A percentile compares a stretch with the other conserved stretches of the same genome.
Evolutionary conservation across 1,140 invertebrate species (phyloP).

Genomic region (Thaumetopoea pityocampa): DNA sequence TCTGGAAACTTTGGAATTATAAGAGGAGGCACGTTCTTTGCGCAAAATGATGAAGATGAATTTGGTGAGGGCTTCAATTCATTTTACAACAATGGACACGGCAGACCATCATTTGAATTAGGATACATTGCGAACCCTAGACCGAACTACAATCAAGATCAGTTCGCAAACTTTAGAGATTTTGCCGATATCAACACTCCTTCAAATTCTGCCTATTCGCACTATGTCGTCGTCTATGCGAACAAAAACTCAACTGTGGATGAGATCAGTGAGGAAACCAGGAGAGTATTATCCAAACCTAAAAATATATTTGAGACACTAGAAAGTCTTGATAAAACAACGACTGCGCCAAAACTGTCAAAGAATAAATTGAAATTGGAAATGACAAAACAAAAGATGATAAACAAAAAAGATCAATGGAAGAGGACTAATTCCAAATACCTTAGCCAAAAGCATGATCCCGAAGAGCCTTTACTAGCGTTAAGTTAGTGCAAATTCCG

Average conservation of each 20-base stretch:
- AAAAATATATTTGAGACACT: slow-evolving; percentile 90
- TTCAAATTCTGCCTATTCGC: slow-evolving; percentile 86
- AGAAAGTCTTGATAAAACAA: slow-evolving; percentile 80
- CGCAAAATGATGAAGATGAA: slow-evolving; percentile 73
- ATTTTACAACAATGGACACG: slow-evolving; percentile 83
- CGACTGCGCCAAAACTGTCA: slow-evolving; percentile 78
- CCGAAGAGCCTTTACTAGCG: slow-evolving; percentile 67
- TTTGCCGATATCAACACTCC: slow-evolving; percentile 92
- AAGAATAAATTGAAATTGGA: slow-evolving; percentile 79
- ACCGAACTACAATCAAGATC: slow-evolving; percentile 81
- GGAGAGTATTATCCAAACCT: slow-evolving; percentile 76
- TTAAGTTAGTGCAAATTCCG: slow-evolving; percentile 60
- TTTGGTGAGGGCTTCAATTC: slow-evolving; percentile 68
- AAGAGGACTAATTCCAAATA: slow-evolving; percentile 59
- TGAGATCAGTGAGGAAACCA: slow-evolving; percentile 64
- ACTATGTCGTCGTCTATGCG: slow-evolving; percentile 87
- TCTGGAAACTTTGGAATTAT: slow-evolving; percentile 94
- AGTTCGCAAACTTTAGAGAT: slow-evolving; percentile 91
- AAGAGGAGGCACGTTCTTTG: slow-evolving; percentile 90
- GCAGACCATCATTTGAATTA: slow-evolving; percentile 78
- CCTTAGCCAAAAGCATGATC: slow-evolving; percentile 55
- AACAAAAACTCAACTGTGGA: slow-evolving; percentile 81
- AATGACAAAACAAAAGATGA: slow-evolving; percentile 54
- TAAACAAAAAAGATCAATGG: slow-evolving; percentile 65
- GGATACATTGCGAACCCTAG: slow-evolving; percentile 75